These are phyloP conservation scores for Monopterus albus DNA, from an alignment of 2,113 vertebrate species.

Conservation along the genomic window DNA sequence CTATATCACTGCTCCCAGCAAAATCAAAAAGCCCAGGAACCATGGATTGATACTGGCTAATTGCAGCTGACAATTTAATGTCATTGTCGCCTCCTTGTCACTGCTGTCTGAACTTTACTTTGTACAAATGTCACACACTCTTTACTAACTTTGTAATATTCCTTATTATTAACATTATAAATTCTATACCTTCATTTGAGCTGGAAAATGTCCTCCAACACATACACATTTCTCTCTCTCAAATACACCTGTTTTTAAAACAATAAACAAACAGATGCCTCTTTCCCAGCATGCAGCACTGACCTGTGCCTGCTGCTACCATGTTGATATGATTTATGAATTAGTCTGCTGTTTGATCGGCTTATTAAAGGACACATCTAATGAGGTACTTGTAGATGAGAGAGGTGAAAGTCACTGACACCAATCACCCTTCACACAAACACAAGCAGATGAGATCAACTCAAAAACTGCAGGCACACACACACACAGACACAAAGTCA, in stretches of 20 bases:
- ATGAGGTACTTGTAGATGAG: constrained; percentile 55
- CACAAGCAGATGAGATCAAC: constrained; percentile 19
- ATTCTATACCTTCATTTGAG: too few relatives aligned
- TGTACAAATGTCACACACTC: too few relatives aligned
- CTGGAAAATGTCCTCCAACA: neutral
- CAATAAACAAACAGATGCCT: constrained; percentile 49
- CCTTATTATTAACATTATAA: too few relatives aligned
- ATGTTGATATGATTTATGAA: constrained; percentile 63
- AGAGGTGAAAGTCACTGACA: constrained; percentile 25
- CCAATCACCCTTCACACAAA: constrained; percentile 30
- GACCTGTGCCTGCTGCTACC: constrained; percentile 55
- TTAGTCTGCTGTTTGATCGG: constrained; percentile 64
- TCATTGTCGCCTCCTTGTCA: too few relatives aligned
- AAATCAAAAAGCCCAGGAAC: too few relatives aligned
- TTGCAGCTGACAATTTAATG: too few relatives aligned
- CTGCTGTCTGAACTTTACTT: too few relatives aligned
- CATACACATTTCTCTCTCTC: constrained; percentile 2
- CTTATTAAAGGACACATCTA: constrained; percentile 68
- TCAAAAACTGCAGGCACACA: neutral
- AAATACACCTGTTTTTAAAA: constrained; percentile 9
- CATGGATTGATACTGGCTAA: too few relatives aligned
- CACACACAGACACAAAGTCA: neutral
- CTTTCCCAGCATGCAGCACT: constrained; percentile 28
- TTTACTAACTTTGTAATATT: too few relatives aligned
- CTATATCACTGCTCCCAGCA: too few relatives aligned